A percentile compares a stretch with the other conserved stretches of the same genome.
phyloP scores from a whole-genome alignment of 1,140 invertebrate species.

The Tyrophagus putrescentiae region DNA sequence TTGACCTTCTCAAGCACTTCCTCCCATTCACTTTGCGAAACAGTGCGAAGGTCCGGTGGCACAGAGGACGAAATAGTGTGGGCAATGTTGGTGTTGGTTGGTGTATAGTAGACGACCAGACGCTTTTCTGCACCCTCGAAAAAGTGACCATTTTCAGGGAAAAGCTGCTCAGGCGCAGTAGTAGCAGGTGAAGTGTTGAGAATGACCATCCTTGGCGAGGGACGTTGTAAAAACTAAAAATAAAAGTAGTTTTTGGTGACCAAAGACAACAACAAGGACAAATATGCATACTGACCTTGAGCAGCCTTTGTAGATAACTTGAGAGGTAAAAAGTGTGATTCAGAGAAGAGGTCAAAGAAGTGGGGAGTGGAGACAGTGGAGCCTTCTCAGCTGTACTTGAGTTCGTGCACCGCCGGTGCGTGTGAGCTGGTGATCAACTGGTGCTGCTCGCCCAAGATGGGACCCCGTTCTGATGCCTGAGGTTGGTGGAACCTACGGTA shows the following conservation, averaged over 20 bases:
- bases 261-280: not conserved
- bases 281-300: not conserved
- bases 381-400: constrained; percentile 6
- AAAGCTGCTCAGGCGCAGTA: not conserved
- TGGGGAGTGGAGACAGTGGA: not conserved
- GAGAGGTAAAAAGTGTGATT: not conserved
- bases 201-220: not conserved
- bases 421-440: no score
- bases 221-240: not conserved
- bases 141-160: no score
- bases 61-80: not conserved
- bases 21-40: not conserved
- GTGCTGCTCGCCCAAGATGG: no score
- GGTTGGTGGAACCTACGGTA: no score
- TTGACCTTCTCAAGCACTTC: not conserved
- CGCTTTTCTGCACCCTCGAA: constrained; percentile 9
- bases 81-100: not conserved
- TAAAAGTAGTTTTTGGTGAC: not conserved
- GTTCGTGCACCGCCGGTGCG: constrained; percentile 1
- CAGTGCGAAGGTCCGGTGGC: not conserved
- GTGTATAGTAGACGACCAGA: not conserved
- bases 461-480: no score
- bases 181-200: not conserved
- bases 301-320: not conserved
- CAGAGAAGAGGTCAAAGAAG: not conserved